Evolutionary conservation across 2,888 invertebrate genomes (phyloP), one percentile per base, ranked within the genome.

Genomic region (Hyalella azteca): DNA sequence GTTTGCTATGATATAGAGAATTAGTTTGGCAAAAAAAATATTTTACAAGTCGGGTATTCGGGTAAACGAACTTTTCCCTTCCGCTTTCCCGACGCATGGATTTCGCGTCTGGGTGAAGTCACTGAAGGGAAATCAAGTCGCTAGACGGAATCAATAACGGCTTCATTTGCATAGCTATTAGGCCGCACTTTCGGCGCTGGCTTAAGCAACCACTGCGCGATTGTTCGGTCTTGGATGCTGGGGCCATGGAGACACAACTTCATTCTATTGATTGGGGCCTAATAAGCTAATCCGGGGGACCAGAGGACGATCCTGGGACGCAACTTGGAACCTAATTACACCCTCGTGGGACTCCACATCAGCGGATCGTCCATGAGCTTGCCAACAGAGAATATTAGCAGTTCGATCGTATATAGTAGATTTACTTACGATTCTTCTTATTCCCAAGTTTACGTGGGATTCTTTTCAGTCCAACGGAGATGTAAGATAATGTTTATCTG

Each of bases 121-220:
- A 66, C 19, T 36, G 66, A 66, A 36, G 66, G 36, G n/a, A 32
- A 36, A 32, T 66, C 66, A 29, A 66, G 66, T 66, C 36, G 36
- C 66, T 39, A 36, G 36, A 36, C 66, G 32, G 66, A 66, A 66
- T 66, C 66, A 66, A 66, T 66, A 66, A 66, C 36, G 66, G 36
- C 36, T 32, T 22, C 66, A 66, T 66, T 66, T 36, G 66, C 66
- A 66, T 66, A 66, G 66, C 66, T 66, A 66, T 66, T 66, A 66
- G 19, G 66, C 66, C 66, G 36, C 66, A 66, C 66, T 36, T 66
- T 32, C 66, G 36, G 2, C 3, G n/a, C 66, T 66, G 66, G 66
- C 66, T 66, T 0, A 66, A 66, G 36, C 36, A 66, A 36, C 36
- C 66, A 3, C 13, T 66, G 36, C 36, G 66, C 19, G 19, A 66